Base-by-base conservation (phyloP, 2,113 vertebrate genomes). In the Hassar affinis region DNA sequence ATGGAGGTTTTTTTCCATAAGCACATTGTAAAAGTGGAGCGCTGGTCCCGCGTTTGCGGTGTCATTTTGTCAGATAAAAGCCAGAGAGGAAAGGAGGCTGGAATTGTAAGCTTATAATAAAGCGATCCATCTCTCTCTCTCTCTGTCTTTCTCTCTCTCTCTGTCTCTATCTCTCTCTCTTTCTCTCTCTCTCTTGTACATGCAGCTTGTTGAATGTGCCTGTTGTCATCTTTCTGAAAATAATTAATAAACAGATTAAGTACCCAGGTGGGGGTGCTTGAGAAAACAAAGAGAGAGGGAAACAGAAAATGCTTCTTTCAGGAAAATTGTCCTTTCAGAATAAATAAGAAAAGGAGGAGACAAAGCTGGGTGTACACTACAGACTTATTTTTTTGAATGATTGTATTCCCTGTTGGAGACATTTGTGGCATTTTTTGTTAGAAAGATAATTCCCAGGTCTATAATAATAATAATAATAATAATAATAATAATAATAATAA, bases 191-290 rank as follows among this genome's bases (percentile, higher is more conserved):
- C 57, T 47, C 51, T 45, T 49, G 56, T 78, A 75, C 17, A 66
- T 42, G 74, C 62, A 80, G 76, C 76, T 77, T 83, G 82, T 88
- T 81, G 82, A 61, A 76, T n/a, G n/a, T 68, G 59, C 69, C 61
- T 68, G 84, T 78, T 64, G 84, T 81, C 86, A 88, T 86, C 68
- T 79, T 42, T 52, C 82, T 35, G 56, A 83, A 56, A 84, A 82
- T 87, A 84, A 87, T 88, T 87, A 84, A 87, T 87, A 87, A 62
- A 77, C 83, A 81, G 68, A 84, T 82, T 86, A 85, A 88, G 85
- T 62, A 83, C 83, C 33, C 49, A 76, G 78, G 62, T 84, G 79
- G 64, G 7, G 51, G n/a, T 80, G 3, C 49, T 45, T 51, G n/a
- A 79, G 42, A 77, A 42, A 66, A 18, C 10, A 57, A 75, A 66